A percentile compares a stretch with the other conserved stretches of the same genome.
These are phyloP conservation scores for Cryptoblepharus egeriae DNA, from an alignment of 2,797 vertebrate species.

Conservation along the genomic window DNA sequence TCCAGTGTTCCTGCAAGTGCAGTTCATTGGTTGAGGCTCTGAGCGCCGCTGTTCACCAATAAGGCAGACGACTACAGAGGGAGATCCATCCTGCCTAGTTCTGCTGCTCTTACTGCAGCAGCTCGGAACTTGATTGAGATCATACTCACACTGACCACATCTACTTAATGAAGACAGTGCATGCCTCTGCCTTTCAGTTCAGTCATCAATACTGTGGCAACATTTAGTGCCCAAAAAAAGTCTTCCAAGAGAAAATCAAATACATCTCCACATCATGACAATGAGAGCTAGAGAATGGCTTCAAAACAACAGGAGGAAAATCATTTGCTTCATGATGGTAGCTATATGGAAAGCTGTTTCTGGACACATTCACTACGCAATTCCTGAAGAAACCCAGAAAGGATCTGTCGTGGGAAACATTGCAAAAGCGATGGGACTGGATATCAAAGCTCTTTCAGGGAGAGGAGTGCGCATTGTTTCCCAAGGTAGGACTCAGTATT, in stretches of 20 bases:
- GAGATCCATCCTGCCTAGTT: not conserved
- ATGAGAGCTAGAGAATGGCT: slow-evolving; percentile 24
- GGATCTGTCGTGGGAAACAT: slow-evolving; percentile 55
- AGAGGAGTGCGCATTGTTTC: slow-evolving; percentile 52
- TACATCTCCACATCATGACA: not conserved
- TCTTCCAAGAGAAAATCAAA: not conserved
- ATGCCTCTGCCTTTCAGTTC: not conserved
- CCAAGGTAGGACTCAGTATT: not conserved
- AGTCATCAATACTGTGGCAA: not conserved
- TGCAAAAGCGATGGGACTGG: slow-evolving; percentile 57
- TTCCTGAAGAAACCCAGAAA: slow-evolving; percentile 15
- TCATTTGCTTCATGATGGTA: slow-evolving; percentile 40
- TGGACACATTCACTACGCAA: not conserved
- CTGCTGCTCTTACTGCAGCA: not conserved
- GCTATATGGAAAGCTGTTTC: slow-evolving; percentile 18
- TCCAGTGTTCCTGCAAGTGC: not conserved
- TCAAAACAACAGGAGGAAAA: slow-evolving; percentile 16
- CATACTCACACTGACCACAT: not conserved
- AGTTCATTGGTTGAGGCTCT: slow-evolving; percentile 47
- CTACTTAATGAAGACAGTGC: not conserved
- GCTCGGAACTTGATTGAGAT: not conserved
- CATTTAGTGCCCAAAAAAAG: not conserved
- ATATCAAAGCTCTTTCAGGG: slow-evolving; percentile 32
- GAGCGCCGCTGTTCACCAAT: slow-evolving; percentile 69
- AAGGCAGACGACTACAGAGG: slow-evolving; percentile 22